Evolutionary conservation across 2,888 invertebrate species (phyloP).

Genomic region (Coelogynopora nodosa): DNA sequence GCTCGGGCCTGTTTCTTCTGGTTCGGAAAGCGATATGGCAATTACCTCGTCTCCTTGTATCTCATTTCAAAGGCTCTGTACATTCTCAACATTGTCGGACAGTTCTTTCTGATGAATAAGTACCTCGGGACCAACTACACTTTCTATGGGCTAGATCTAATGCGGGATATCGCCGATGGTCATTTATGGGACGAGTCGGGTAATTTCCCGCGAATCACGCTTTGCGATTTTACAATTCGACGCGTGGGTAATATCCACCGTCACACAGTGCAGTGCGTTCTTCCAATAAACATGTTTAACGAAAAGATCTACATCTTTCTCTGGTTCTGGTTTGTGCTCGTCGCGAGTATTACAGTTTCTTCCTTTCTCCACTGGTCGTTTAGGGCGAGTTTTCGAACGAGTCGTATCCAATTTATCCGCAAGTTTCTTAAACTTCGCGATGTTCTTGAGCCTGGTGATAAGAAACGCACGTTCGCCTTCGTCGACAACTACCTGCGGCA

Average conservation of each 20-base stretch:
- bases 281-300: constrained; percentile 54
- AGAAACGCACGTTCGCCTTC: constrained; percentile 42
- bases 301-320: constrained; percentile 63
- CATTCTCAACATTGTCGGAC: constrained; percentile 54
- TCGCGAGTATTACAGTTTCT: constrained; percentile 60
- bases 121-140: constrained; percentile 58
- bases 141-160: constrained; percentile 57
- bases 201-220: constrained; percentile 59
- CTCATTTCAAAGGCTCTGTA: constrained; percentile 53
- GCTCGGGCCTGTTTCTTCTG: constrained; percentile 50
- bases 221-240: constrained; percentile 61
- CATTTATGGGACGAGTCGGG: constrained; percentile 56
- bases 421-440: constrained; percentile 44
- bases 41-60: constrained; percentile 55
- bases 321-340: constrained; percentile 65
- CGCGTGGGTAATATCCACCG: constrained; percentile 62
- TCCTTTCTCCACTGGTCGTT: constrained; percentile 63
- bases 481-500: constrained; percentile 46
- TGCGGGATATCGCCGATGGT: constrained; percentile 53
- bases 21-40: constrained; percentile 54
- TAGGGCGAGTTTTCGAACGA: constrained; percentile 56
- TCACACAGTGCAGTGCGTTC: constrained; percentile 62
- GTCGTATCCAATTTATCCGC: constrained; percentile 50
- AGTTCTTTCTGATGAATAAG: constrained; percentile 57
- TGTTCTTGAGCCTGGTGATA: constrained; percentile 37